phyloP scores from a whole-genome alignment of 35 echinoderm and acorn worm species.

The Strongylocentrotus purpuratus region DNA sequence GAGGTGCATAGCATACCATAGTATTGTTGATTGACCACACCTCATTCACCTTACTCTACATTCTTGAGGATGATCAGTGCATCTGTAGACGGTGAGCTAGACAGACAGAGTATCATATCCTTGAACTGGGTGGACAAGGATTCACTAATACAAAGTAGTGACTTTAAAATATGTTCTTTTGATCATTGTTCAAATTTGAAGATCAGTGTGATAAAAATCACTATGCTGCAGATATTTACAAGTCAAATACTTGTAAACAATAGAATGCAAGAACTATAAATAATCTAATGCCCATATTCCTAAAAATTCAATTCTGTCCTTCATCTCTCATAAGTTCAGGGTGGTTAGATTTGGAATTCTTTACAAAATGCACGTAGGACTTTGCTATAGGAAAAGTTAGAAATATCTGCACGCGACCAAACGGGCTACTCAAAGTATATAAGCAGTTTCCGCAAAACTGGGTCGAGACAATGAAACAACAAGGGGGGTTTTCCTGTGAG shows the following conservation, averaged over 20 bases:
- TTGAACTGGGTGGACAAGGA: background rate
- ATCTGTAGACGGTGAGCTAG: background rate
- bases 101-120: background rate
- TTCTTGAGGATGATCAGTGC: background rate
- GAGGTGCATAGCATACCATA: background rate
- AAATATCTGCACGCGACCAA: background rate
- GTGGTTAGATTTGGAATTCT: background rate
- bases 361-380: background rate
- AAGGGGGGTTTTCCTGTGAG: slow-evolving; percentile 30
- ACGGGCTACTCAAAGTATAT: background rate
- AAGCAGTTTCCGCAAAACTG: no score
- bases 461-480: slow-evolving; percentile 21
- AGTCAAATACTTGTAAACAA: background rate
- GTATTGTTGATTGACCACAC: background rate
- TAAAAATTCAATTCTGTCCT: background rate
- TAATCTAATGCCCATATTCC: background rate
- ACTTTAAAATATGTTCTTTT: no score
- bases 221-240: no score
- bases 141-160: background rate
- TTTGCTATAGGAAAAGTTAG: background rate
- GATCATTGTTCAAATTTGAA: no score
- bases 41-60: background rate
- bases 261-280: background rate
- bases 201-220: no score
- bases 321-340: background rate